These are phyloP conservation scores for Oreochromis mossambicus DNA, from an alignment of 2,797 vertebrate species.

Conservation along the genomic window DNA sequence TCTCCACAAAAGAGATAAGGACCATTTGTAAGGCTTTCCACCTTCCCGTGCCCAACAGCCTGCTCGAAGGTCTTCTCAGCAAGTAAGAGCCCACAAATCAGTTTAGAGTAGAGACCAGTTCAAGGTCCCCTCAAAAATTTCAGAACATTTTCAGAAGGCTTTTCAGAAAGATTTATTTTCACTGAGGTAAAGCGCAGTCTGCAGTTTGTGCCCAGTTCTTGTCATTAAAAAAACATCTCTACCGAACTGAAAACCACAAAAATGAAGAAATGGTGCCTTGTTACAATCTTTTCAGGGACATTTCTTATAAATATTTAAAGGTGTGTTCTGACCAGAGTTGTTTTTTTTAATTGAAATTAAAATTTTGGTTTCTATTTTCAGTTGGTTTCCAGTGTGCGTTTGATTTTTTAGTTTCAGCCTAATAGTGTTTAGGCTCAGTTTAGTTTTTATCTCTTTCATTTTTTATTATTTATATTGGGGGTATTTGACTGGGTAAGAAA, in stretches of 20 bases:
- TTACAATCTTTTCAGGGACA: neutral
- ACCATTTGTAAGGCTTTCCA: constrained; percentile 84
- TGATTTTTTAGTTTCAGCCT: neutral
- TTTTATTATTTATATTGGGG: neutral
- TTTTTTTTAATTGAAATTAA: neutral
- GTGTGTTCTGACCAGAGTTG: neutral
- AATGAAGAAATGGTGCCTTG: neutral
- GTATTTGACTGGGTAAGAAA: neutral
- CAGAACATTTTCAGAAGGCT: neutral
- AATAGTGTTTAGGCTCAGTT: neutral
- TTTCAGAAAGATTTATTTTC: neutral
- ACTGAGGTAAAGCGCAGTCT: neutral
- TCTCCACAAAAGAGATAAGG: constrained; percentile 72
- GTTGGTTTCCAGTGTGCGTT: neutral
- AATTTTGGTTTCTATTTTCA: neutral
- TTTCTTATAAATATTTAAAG: neutral
- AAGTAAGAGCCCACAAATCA: constrained; percentile 69
- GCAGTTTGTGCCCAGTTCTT: neutral
- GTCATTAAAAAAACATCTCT: neutral
- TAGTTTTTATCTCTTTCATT: neutral
- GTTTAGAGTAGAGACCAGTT: neutral
- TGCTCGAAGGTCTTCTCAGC: constrained; percentile 76
- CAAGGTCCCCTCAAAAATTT: neutral
- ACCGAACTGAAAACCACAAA: neutral
- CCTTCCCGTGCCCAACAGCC: constrained; percentile 80